phyloP scores from a whole-genome alignment of 2,888 invertebrate species.

The Drymonia ruficornis region DNA sequence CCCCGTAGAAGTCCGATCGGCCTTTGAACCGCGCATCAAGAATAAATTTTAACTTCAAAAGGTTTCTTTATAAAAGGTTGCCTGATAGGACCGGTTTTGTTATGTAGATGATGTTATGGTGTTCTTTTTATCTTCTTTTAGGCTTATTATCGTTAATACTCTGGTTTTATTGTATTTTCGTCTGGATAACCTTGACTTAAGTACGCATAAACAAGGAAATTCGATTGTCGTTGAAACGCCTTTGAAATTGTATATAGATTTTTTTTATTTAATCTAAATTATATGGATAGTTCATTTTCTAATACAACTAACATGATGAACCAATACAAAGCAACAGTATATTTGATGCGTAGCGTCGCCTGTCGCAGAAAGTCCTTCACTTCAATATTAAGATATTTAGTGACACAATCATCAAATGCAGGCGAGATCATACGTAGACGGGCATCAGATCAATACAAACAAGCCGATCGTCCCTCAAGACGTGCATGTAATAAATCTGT shows the following conservation, averaged over 20 bases:
- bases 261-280: too few relatives aligned
- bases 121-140: constrained; percentile 21
- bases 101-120: constrained; percentile 23
- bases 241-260: too few relatives aligned
- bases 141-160: neutral
- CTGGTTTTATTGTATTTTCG: neutral
- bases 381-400: too few relatives aligned
- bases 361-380: too few relatives aligned
- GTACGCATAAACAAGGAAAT: neutral
- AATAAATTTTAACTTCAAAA: constrained; percentile 36
- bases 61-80: constrained; percentile 29
- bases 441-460: constrained; percentile 38
- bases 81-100: constrained; percentile 31
- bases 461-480: constrained; percentile 40
- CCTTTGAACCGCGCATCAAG: constrained; percentile 28
- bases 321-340: too few relatives aligned
- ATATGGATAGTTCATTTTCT: too few relatives aligned
- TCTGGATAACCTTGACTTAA: neutral
- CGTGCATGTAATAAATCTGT: constrained; percentile 64
- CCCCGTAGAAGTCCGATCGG: neutral
- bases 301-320: too few relatives aligned
- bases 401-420: neutral
- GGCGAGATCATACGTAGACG: neutral
- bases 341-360: too few relatives aligned
- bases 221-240: too few relatives aligned